Base-by-base conservation (phyloP, 2,888 invertebrate genomes). In the Idaea dimidiata region DNA sequence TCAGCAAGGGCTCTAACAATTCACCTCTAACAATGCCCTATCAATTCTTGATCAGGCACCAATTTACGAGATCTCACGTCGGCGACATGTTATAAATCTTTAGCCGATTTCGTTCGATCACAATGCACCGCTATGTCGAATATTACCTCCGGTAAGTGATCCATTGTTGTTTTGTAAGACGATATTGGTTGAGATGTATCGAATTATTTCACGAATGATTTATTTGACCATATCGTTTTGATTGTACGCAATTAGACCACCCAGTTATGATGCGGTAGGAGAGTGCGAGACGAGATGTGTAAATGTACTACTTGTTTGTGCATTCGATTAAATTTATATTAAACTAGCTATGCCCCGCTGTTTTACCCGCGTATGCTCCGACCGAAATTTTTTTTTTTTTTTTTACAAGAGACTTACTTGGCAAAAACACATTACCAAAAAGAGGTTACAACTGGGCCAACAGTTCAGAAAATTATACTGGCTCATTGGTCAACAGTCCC, bases 61-160 rank as follows among this genome's bases (percentile, higher is more conserved):
- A 83, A 85, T 88, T 87, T 87, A 87, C 80, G 85, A 83, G 82
- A 82, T 78, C 79, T 80, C 68, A 68, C 79, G 77, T 76, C 81
- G 76, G 80, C 73, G 81, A 80, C 83, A 81, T 74, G 70, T 79
- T 72, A 81, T 87, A 87, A 87, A 88, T 87, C 82, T 82, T 72
- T 72, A 65, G 72, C 73, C 76, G 82, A 82, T 84, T 77, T 82
- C 70, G 69, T 77, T 69, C 71, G 72, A 80, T 78, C 77, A 76
- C 73, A 62, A 70, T 67, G 67, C 65, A 64, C 65, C 70, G 72
- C 73, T 43, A 43, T 43, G 43, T 43, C 43, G 43, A 43, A 10
- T 43, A 43, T 43, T 43, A 14, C 43, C 43, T 43, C 43, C 43
- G 43, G 43, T 43, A 43, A 43, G 43, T 71, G 60, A 71, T 69